phyloP scores from a whole-genome alignment of 2,113 vertebrate species.

The Prietella phreatophila region DNA sequence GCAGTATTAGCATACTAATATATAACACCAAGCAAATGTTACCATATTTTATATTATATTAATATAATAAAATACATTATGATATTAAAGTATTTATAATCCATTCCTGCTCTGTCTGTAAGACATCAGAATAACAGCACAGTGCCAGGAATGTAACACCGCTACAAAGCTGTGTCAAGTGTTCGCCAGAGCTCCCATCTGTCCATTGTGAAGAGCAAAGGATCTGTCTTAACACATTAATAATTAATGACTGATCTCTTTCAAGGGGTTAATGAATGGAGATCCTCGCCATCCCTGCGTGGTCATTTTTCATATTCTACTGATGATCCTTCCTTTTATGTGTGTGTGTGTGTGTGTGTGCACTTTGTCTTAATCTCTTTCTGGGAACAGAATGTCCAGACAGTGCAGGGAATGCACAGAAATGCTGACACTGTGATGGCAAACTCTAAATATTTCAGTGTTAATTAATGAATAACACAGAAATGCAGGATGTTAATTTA shows the following conservation, averaged over 20 bases:
- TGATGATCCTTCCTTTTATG: conserved; percentile 42
- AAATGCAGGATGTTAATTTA: background rate
- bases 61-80: background rate
- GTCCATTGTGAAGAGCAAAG: conserved; percentile 21
- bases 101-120: background rate
- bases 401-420: background rate
- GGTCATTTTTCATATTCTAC: conserved; percentile 45
- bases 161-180: background rate
- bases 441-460: background rate
- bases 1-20: background rate
- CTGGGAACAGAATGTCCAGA: conserved; percentile 10
- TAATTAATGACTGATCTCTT: conserved; percentile 55
- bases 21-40: background rate
- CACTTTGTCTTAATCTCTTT: conserved; percentile 14
- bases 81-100: background rate
- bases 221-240: conserved; percentile 48
- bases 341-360: conserved; percentile 1
- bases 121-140: background rate
- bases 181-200: background rate
- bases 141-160: background rate
- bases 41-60: background rate
- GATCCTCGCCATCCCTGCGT: conserved; percentile 41
- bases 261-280: conserved; percentile 54
- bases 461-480: background rate
- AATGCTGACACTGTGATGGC: background rate